These are phyloP conservation scores for Phalacrocorax pelagicus DNA, from an alignment of 2,113 vertebrate genomes.

Conservation along the genomic window DNA sequence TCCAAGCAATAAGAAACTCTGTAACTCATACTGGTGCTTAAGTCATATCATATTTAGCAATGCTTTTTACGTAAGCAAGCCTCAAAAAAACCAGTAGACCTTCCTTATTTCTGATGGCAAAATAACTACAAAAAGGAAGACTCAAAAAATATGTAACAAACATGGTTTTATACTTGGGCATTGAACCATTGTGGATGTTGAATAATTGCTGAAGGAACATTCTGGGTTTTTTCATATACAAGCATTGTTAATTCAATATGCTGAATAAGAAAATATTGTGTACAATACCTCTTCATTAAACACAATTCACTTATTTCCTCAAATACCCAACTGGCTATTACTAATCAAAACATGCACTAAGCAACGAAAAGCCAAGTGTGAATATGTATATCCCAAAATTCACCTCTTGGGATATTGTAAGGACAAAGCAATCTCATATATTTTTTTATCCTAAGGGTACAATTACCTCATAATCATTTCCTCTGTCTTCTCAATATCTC, in stretches of 20 bases:
- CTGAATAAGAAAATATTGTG: slow-evolving; percentile 9
- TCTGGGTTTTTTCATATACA: not conserved
- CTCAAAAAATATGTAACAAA: not conserved
- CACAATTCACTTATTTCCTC: slow-evolving; percentile 21
- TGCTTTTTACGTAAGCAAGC: not conserved
- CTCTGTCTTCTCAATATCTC: not conserved
- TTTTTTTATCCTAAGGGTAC: slow-evolving; percentile 5
- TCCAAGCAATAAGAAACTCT: not conserved
- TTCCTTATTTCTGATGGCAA: not conserved
- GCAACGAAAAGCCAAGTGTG: slow-evolving; percentile 1
- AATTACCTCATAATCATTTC: slow-evolving; percentile 37
- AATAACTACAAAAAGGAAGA: not conserved
- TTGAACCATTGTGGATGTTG: not conserved
- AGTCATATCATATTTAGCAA: not conserved
- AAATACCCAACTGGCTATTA: not conserved
- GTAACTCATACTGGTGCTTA: not conserved
- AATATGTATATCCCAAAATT: slow-evolving; percentile 13
- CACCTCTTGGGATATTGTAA: not conserved
- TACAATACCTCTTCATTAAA: slow-evolving; percentile 16
- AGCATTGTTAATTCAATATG: not conserved
- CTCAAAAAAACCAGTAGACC: not conserved
- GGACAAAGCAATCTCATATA: slow-evolving; percentile 20
- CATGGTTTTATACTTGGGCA: not conserved
- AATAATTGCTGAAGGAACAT: not conserved
- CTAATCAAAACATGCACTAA: slow-evolving; percentile 30